A percentile compares a stretch with the other conserved stretches of the same genome.
Evolutionary conservation across 2,113 vertebrate species (phyloP).

Genomic region (Nothoprocta perdicaria): DNA sequence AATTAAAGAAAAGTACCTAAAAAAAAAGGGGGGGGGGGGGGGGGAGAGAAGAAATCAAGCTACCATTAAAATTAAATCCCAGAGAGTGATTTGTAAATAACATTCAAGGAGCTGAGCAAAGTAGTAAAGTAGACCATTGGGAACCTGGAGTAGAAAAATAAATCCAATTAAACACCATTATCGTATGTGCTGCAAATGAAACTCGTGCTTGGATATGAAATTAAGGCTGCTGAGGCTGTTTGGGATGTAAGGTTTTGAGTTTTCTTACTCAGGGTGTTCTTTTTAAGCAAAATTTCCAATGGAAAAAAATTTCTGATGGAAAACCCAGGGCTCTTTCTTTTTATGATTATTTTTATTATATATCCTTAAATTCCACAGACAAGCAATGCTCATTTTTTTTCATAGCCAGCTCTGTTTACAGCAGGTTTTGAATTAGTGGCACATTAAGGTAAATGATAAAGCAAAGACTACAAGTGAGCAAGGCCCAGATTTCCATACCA

Average conservation of each 20-base stretch:
- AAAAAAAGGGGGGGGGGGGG: not conserved
- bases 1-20: constrained; percentile 77
- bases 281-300: constrained; percentile 36
- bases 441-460: constrained; percentile 68
- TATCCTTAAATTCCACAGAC: constrained; percentile 52
- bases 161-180: constrained; percentile 83
- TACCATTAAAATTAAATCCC: constrained; percentile 82
- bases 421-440: constrained; percentile 48
- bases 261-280: constrained; percentile 18
- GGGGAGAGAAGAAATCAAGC: constrained; percentile 67
- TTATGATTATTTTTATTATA: constrained; percentile 62
- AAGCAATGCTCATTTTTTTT: constrained; percentile 59
- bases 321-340: constrained; percentile 49
- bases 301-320: constrained; percentile 57
- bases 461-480: constrained; percentile 35
- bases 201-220: constrained; percentile 69
- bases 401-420: constrained; percentile 34
- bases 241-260: constrained; percentile 31
- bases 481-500: constrained; percentile 41
- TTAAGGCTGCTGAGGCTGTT: constrained; percentile 69
- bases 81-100: constrained; percentile 81
- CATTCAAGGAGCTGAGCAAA: constrained; percentile 74
- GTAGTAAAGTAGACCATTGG: constrained; percentile 75
- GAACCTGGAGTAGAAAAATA: constrained; percentile 74
- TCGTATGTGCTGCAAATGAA: constrained; percentile 69